These are phyloP conservation scores for Trachymyrmex septentrionalis DNA, from an alignment of 1,140 invertebrate genomes.

Conservation along the genomic window DNA sequence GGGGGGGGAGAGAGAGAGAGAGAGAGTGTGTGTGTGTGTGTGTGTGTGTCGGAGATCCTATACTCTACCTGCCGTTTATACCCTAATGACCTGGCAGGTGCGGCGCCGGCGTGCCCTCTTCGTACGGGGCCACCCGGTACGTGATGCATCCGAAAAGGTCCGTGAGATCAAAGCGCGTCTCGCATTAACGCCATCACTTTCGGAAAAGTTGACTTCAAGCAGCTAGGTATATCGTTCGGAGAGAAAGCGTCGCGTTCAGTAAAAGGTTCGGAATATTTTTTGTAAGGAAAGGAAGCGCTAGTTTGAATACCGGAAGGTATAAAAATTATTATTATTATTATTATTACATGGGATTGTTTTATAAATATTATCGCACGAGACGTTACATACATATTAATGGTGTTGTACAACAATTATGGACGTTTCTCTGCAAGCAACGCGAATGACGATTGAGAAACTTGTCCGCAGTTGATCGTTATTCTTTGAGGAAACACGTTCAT, in stretches of 20 bases:
- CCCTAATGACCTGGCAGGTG: conserved; percentile 86
- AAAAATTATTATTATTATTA: background rate
- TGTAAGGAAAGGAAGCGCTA: background rate
- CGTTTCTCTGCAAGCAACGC: background rate
- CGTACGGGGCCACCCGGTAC: conserved; percentile 75
- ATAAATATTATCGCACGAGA: background rate
- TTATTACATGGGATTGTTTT: background rate
- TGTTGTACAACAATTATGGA: background rate
- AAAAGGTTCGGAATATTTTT: background rate
- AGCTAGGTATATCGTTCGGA: background rate
- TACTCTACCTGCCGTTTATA: conserved; percentile 81
- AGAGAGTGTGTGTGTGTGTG: background rate
- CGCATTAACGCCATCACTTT: conserved; percentile 48
- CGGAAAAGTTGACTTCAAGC: conserved; percentile 27
- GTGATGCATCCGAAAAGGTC: conserved; percentile 71
- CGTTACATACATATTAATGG: background rate
- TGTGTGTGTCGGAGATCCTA: conserved; percentile 22
- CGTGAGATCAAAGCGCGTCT: conserved; percentile 56
- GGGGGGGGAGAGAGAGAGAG: background rate
- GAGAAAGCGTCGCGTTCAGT: background rate
- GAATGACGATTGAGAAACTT: conserved; percentile 19
- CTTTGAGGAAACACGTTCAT: background rate
- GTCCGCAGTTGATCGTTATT: conserved; percentile 29
- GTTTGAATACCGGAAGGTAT: background rate
- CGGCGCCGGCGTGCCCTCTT: conserved; percentile 74